Conservation (phyloP, 2,888 invertebrate species). For the Stenotaenia linearis region DNA sequence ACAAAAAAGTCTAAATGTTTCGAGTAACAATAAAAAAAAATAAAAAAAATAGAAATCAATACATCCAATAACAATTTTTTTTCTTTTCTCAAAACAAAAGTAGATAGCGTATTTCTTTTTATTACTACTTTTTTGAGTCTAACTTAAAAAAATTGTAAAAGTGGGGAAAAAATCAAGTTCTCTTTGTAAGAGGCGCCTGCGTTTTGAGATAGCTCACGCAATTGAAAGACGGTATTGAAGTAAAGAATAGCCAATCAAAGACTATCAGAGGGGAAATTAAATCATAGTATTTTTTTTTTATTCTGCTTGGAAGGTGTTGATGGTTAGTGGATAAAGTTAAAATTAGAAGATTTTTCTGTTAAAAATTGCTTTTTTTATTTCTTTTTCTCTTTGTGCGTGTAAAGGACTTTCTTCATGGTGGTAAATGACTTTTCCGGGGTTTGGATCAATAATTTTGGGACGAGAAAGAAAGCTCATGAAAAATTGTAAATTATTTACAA, state of each 20-base stretch:
- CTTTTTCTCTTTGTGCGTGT: neutral
- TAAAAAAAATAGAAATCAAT: neutral
- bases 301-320: neutral
- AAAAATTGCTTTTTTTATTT: neutral
- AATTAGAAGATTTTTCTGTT: neutral
- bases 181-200: conserved; percentile 14
- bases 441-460: neutral
- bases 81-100: neutral
- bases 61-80: neutral
- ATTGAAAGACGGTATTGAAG: conserved; percentile 17
- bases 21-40: neutral
- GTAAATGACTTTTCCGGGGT: neutral
- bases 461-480: neutral
- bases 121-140: neutral
- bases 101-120: neutral
- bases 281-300: neutral
- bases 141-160: neutral
- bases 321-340: conserved; percentile 9
- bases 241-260: conserved; percentile 21
- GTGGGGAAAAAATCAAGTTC: neutral
- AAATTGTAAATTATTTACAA: conserved; percentile 11
- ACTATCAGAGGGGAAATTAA: neutral
- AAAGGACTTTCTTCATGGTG: neutral
- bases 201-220: neutral
- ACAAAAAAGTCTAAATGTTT: neutral